A percentile compares a stretch with the other conserved stretches of the same genome.
Evolutionary conservation across 2,113 vertebrate genomes (phyloP).

Genomic region (Rhea americana): DNA sequence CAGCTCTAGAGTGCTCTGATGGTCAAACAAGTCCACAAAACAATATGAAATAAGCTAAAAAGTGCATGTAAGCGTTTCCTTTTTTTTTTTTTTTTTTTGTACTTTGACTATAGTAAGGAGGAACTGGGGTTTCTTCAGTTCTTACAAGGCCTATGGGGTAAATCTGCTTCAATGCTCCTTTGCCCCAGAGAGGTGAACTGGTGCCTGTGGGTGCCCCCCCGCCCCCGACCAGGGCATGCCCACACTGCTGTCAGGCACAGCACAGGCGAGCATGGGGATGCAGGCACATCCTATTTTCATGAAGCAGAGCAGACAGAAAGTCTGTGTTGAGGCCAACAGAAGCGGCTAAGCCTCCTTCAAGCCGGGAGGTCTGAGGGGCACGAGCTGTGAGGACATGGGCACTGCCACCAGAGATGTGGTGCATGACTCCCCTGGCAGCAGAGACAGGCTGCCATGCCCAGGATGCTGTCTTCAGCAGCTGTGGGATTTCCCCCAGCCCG

Average conservation of each 20-base stretch:
- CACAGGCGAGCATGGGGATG: background rate
- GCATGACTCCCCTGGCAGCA: too few relatives aligned
- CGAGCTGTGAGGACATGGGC: fast-evolving
- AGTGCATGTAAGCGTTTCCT: background rate
- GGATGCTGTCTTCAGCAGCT: too few relatives aligned
- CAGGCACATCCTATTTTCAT: background rate
- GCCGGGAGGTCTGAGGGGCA: background rate
- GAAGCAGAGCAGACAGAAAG: fast-evolving
- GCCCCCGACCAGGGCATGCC: fast-evolving
- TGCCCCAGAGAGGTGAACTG: background rate
- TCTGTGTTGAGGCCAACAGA: fast-evolving
- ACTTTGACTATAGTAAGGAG: background rate
- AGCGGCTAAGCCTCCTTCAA: background rate
- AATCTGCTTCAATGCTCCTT: background rate
- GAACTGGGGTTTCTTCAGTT: fast-evolving
- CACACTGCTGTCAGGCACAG: background rate
- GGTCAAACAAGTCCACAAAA: background rate
- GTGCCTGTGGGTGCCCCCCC: fast-evolving
- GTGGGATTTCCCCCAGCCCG: fast-evolving
- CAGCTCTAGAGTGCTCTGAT: background rate
- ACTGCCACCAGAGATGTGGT: too few relatives aligned
- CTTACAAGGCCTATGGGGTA: background rate
- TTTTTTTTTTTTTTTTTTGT: background rate
- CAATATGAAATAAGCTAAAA: background rate
- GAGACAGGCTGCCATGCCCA: too few relatives aligned